phyloP scores from a whole-genome alignment of 2,888 invertebrate species.

The Acleris holmiana region DNA sequence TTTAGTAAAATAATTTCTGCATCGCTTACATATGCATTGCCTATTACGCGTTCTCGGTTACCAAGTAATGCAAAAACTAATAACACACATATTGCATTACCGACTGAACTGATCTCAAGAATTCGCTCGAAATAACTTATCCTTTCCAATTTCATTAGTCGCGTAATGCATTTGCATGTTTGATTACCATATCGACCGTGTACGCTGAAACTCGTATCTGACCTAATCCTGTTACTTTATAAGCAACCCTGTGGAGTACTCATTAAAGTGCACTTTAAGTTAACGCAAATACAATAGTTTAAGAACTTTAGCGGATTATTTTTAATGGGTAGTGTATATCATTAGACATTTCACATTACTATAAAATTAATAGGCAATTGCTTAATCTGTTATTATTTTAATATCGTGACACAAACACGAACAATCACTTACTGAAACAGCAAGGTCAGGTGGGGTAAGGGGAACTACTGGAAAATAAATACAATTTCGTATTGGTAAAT shows the following conservation, averaged over 20 bases:
- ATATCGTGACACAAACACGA: background rate
- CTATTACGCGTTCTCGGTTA: constrained; percentile 7
- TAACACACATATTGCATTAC: constrained; percentile 22
- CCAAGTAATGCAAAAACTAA: background rate
- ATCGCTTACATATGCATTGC: background rate
- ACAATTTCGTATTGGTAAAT: too few species aligned
- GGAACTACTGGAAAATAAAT: too few species aligned
- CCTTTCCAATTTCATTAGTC: constrained; percentile 35
- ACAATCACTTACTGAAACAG: too few species aligned
- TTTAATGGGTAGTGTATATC: background rate
- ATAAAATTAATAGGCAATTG: background rate
- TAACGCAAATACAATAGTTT: background rate
- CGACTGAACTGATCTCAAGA: constrained; percentile 10
- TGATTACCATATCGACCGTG: constrained; percentile 27
- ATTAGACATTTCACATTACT: constrained; percentile 3
- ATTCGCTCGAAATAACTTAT: constrained; percentile 28
- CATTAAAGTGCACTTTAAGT: background rate
- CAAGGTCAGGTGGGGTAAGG: too few species aligned
- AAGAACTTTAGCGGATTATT: background rate
- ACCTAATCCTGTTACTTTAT: background rate
- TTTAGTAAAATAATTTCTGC: too few species aligned
- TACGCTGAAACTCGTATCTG: background rate
- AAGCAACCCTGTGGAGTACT: constrained; percentile 7
- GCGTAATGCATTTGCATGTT: constrained; percentile 29
- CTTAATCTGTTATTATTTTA: background rate